Percentiles rank a stretch among this genome's conserved stretches.
phyloP scores from a whole-genome alignment of 2,888 invertebrate species.

The Pegoplata infirma region DNA sequence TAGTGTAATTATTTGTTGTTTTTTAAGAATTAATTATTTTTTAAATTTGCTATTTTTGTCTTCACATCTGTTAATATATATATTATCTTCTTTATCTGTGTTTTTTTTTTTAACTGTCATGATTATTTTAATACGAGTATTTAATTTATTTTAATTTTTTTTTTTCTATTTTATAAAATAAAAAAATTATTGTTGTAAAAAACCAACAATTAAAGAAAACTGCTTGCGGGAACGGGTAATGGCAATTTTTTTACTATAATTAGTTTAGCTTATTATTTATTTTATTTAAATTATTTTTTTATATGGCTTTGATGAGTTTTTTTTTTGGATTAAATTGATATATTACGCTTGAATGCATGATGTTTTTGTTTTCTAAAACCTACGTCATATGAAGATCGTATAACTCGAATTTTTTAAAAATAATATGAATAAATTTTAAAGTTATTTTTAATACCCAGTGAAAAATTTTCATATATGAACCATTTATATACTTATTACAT shows the following conservation, averaged over 20 bases:
- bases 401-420: too few species aligned
- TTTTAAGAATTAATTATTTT: too few species aligned
- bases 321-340: conserved; percentile 2
- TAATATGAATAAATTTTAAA: not conserved
- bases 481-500: too few species aligned
- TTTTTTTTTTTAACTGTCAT: conserved; percentile 27
- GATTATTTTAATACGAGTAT: conserved; percentile 30
- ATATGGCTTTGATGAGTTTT: conserved; percentile 39
- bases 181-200: conserved; percentile 35
- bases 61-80: not conserved
- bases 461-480: too few species aligned
- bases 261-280: conserved; percentile 47
- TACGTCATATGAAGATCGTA: not conserved
- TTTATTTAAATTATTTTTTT: conserved; percentile 47
- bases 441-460: too few species aligned
- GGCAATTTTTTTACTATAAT: conserved; percentile 74
- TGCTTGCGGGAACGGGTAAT: conserved; percentile 78
- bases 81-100: conserved; percentile 32
- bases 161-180: conserved; percentile 22
- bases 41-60: not conserved
- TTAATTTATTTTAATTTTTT: conserved; percentile 41
- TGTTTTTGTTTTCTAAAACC: not conserved
- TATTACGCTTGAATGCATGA: conserved; percentile 51
- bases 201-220: conserved; percentile 47
- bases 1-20: too few species aligned